phyloP scores from a whole-genome alignment of 2,888 invertebrate species.

The Actias luna region DNA sequence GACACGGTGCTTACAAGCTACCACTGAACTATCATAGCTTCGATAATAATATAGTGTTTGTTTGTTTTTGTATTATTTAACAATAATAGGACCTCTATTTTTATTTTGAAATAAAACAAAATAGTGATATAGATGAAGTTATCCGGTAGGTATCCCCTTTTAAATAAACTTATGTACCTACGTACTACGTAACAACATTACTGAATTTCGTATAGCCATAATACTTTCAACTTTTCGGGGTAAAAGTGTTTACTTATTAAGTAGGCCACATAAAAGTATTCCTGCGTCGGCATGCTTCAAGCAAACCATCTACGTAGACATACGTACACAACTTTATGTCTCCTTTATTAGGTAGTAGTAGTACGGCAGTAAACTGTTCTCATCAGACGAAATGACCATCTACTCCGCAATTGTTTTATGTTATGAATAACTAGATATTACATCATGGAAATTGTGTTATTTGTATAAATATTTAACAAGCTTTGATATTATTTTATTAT shows the following conservation, averaged over 20 bases:
- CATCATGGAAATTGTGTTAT: background rate
- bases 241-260: conserved; percentile 35
- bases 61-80: background rate
- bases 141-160: background rate
- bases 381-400: conserved; percentile 49
- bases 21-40: too few species aligned
- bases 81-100: background rate
- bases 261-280: conserved; percentile 42
- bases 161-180: background rate
- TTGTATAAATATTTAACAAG: background rate
- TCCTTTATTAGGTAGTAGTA: conserved; percentile 60
- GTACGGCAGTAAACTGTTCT: conserved; percentile 58
- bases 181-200: conserved; percentile 2
- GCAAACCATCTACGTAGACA: conserved; percentile 25
- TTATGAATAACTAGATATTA: background rate
- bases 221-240: conserved; percentile 25
- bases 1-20: too few species aligned
- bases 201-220: conserved; percentile 6
- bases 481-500: background rate
- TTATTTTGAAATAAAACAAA: background rate
- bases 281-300: conserved; percentile 32
- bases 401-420: conserved; percentile 30
- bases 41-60: too few species aligned
- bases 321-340: conserved; percentile 55
- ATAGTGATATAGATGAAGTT: background rate